Evolutionary conservation across 2,888 invertebrate species (phyloP).

Genomic region (Amblyjoppa proteus): DNA sequence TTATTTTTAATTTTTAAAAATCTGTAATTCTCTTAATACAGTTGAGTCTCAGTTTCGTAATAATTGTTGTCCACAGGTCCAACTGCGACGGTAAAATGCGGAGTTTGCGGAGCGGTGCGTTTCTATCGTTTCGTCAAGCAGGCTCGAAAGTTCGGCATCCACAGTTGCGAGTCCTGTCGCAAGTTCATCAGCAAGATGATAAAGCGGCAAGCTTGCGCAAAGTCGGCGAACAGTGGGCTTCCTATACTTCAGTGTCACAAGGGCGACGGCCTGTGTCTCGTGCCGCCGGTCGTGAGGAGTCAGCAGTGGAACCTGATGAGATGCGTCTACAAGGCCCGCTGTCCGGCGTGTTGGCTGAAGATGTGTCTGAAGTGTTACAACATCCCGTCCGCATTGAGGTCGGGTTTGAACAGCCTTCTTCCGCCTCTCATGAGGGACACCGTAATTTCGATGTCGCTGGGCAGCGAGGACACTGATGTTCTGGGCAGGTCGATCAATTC

Average conservation of each 20-base stretch:
- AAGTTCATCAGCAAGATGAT: constrained; percentile 95
- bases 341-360: constrained; percentile 95
- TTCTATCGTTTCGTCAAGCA: constrained; percentile 92
- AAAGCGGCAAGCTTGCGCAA: constrained; percentile 88
- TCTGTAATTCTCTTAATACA: background rate
- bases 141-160: constrained; percentile 93
- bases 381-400: constrained; percentile 90
- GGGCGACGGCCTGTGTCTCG: constrained; percentile 91
- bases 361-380: constrained; percentile 93
- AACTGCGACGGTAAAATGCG: constrained; percentile 90
- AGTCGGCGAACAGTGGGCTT: constrained; percentile 85
- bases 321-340: constrained; percentile 91
- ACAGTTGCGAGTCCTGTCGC: constrained; percentile 94
- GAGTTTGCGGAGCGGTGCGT: constrained; percentile 92
- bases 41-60: background rate
- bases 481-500: constrained; percentile 77
- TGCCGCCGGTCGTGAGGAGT: constrained; percentile 90
- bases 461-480: constrained; percentile 77
- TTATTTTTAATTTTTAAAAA: background rate
- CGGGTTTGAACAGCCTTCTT: constrained; percentile 89
- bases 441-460: constrained; percentile 75
- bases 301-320: constrained; percentile 90
- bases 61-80: constrained; percentile 84
- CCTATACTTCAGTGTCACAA: constrained; percentile 89
- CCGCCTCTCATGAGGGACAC: constrained; percentile 88